These are phyloP conservation scores for Alligator mississippiensis DNA, from an alignment of 2,113 vertebrate species.

Conservation along the genomic window DNA sequence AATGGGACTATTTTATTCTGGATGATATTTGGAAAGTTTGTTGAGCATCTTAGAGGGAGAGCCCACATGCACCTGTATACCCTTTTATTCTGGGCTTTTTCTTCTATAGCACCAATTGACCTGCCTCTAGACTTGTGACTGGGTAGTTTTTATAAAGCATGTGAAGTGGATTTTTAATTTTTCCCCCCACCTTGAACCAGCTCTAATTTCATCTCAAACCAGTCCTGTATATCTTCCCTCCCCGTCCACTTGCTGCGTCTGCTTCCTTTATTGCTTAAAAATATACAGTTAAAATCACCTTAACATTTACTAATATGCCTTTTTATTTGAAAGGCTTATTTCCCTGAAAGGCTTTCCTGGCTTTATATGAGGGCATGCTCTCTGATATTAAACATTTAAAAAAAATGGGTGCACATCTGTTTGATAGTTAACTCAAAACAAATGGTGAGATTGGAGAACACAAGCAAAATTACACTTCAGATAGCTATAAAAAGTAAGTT, in stretches of 20 bases:
- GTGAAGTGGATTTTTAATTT: constrained; percentile 56
- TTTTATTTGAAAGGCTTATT: constrained; percentile 82
- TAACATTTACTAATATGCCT: constrained; percentile 74
- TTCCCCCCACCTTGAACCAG: constrained; percentile 37
- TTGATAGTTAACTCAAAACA: constrained; percentile 83
- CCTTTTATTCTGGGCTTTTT: background rate
- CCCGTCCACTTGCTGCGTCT: constrained; percentile 72
- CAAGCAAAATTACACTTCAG: constrained; percentile 73
- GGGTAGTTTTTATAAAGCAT: constrained; percentile 51
- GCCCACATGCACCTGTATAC: background rate
- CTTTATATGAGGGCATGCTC: constrained; percentile 78
- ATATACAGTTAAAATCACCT: constrained; percentile 80
- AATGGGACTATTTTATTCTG: background rate
- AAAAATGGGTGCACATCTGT: constrained; percentile 77
- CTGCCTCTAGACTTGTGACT: constrained; percentile 28
- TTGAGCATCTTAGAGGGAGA: background rate
- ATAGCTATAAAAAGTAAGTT: constrained; percentile 74
- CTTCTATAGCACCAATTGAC: background rate
- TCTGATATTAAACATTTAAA: constrained; percentile 78
- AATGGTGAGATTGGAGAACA: constrained; percentile 73
- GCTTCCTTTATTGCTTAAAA: constrained; percentile 76
- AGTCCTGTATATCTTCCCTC: constrained; percentile 70
- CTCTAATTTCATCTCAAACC: constrained; percentile 76
- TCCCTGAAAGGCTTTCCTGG: constrained; percentile 75
- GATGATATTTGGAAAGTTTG: background rate